Evolutionary conservation across 1,140 invertebrate species (phyloP).

Genomic region (Nebria ingens): DNA sequence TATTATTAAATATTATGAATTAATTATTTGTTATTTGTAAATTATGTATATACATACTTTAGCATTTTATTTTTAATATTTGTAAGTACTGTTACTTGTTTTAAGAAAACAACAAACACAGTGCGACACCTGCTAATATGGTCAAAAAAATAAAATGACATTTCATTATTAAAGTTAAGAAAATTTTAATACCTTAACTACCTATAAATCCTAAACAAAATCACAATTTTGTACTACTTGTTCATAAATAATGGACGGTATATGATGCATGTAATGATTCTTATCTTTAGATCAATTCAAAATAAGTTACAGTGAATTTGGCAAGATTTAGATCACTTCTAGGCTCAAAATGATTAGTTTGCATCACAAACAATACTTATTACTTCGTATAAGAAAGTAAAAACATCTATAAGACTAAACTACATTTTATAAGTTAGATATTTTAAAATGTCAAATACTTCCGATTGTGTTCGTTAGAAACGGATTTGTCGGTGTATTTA

Average conservation of each 20-base stretch:
- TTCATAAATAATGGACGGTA: not conserved
- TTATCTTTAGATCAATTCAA: no score
- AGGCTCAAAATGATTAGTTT: no score
- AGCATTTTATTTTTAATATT: slow-evolving; percentile 6
- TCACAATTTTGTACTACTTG: not conserved
- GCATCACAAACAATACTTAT: no score
- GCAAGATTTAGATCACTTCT: no score
- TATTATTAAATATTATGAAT: no score
- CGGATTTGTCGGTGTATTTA: no score
- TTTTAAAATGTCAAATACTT: no score
- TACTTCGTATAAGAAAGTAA: no score
- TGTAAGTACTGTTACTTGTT: not conserved
- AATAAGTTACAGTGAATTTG: no score
- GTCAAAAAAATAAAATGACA: slow-evolving; percentile 1
- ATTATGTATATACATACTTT: slow-evolving; percentile 1
- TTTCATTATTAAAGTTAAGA: not conserved
- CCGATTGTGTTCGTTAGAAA: no score
- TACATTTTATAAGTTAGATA: no score
- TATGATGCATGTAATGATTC: not conserved
- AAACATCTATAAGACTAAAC: no score
- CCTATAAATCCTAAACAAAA: not conserved
- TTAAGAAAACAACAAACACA: not conserved
- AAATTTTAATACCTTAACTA: not conserved
- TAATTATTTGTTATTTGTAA: not conserved
- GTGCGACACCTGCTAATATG: not conserved